Conservation (phyloP, 2,797 vertebrate species). For the Leuciscus waleckii region DNA sequence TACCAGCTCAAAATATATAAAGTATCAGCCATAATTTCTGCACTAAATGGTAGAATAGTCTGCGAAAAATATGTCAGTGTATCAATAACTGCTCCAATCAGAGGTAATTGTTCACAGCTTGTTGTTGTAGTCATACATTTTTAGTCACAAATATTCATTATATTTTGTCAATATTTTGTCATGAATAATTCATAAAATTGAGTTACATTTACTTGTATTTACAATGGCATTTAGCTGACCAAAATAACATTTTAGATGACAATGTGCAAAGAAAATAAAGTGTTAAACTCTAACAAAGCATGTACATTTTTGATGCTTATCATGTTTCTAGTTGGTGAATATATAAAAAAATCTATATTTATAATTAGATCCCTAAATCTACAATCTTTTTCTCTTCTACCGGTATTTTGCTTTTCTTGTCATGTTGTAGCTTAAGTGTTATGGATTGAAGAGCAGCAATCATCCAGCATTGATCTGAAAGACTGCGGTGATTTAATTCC, state of each 20-base stretch:
- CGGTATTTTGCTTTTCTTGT: neutral
- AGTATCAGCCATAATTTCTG: neutral
- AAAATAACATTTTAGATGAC: neutral
- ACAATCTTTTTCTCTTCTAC: neutral
- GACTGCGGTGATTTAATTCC: slow-evolving; percentile 46
- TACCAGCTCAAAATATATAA: neutral
- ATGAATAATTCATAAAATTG: neutral
- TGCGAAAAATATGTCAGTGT: neutral
- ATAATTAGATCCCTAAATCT: slow-evolving; percentile 7
- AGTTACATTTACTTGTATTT: neutral
- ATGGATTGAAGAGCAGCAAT: slow-evolving; percentile 8
- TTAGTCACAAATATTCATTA: neutral
- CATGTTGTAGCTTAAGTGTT: slow-evolving; percentile 21
- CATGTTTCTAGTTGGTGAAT: neutral
- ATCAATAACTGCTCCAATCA: neutral
- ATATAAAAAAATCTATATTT: neutral
- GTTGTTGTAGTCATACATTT: neutral
- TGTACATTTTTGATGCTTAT: neutral
- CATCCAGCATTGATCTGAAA: slow-evolving; percentile 46
- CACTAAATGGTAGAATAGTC: neutral
- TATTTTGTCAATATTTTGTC: neutral
- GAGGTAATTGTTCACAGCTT: neutral
- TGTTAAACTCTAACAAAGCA: too few species aligned
- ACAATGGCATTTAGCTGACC: neutral
- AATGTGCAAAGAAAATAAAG: neutral